phyloP scores from a whole-genome alignment of 2,113 vertebrate genomes.

The Aegithalos caudatus region DNA sequence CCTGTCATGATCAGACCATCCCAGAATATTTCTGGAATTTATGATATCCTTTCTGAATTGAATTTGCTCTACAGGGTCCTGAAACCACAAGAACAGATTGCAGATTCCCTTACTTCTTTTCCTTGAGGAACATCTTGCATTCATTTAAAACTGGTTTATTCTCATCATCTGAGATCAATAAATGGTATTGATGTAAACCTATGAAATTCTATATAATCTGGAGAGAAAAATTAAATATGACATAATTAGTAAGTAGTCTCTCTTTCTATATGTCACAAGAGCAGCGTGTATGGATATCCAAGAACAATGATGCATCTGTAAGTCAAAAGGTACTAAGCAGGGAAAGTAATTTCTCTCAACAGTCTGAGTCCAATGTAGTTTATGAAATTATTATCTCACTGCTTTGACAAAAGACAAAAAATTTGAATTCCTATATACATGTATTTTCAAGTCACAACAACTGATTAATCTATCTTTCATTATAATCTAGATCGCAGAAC shows the following conservation, averaged over 20 bases:
- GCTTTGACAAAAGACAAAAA: background rate
- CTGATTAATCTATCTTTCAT: background rate
- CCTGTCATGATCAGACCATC: background rate
- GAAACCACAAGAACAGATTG: background rate
- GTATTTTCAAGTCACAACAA: background rate
- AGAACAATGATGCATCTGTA: background rate
- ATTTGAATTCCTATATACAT: background rate
- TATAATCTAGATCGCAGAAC: background rate
- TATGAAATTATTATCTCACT: background rate
- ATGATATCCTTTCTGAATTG: background rate
- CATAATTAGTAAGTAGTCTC: background rate
- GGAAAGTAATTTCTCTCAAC: background rate
- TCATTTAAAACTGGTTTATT: background rate
- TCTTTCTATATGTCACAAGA: background rate
- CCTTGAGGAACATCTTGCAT: background rate
- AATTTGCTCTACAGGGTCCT: background rate
- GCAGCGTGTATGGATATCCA: background rate
- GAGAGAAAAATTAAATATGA: background rate
- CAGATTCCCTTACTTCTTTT: background rate
- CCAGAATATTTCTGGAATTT: background rate
- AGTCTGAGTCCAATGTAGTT: background rate
- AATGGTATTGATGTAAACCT: background rate
- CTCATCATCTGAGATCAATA: background rate
- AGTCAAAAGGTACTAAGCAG: background rate
- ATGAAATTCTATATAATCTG: background rate